Evolutionary conservation across 2,113 vertebrate genomes (phyloP), one percentile per base, ranked within the genome.

Genomic region (Gallinago media): DNA sequence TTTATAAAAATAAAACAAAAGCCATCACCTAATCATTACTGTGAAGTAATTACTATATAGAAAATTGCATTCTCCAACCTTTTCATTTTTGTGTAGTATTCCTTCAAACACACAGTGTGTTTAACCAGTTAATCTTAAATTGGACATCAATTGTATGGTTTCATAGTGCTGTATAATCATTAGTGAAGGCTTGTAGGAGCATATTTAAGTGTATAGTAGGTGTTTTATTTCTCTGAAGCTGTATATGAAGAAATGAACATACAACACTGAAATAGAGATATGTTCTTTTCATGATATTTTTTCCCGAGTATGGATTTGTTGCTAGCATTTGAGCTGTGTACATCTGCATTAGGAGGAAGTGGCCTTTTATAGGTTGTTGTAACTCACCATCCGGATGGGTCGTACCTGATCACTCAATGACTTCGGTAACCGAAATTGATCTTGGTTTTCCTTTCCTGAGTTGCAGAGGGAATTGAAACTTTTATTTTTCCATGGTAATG

Each of bases 401-500:
- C 27, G 67, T 88, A 49, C 63, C 49, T 88, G 71, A 42, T 94
- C 42, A 26, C 31, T 94, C 36, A 85, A 38, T 89, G 62, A 59
- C 49, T 88, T 88, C 34, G 0, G 16, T 56, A 71, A 79, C 29
- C 0, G 0, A 75, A 85, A 76, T 71, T 65, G 46, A 50, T 70
- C 29, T 75, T 86, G 16, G 59, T 85, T 95, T 67, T 77, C 9
- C 52, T 86, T 88, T 80, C 31, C 36, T 70, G 46, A 88, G 32
- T 56, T 77, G 54, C 27, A 44, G 73, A 85, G 29, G 34, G 56
- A 92, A 65, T 89, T 59, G 71, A 90, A 90, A 93, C 65, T 77
- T 84, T 52, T 81, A 14, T 63, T 94, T 97, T 92, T 38, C 87
- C 55, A 56, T 95, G 66, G 79, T 86, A 96, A 93, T 76, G 32